These are phyloP conservation scores for Calyptomena viridis DNA, from an alignment of 2,113 vertebrate species.

Conservation along the genomic window DNA sequence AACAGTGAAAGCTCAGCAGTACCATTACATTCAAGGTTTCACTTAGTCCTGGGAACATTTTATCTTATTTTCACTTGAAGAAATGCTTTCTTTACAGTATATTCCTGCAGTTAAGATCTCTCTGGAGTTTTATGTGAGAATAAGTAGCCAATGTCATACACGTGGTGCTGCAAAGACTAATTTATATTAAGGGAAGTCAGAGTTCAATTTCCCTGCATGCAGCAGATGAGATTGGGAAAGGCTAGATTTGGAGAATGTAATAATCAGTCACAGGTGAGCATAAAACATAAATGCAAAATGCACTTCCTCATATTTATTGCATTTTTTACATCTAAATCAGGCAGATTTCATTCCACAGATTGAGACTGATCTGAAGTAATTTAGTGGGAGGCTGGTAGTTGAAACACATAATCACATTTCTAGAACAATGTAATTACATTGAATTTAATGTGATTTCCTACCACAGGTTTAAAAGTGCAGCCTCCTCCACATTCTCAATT, in stretches of 20 bases:
- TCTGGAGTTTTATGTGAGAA: neutral
- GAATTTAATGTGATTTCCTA: constrained; percentile 56
- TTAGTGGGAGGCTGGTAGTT: constrained; percentile 44
- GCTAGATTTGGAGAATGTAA: neutral
- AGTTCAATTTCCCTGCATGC: neutral
- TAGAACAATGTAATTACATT: constrained; percentile 53
- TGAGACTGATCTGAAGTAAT: constrained; percentile 60
- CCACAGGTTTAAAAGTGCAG: constrained; percentile 33
- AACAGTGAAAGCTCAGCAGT: neutral
- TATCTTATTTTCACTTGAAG: neutral
- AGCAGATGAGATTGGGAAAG: neutral
- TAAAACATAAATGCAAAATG: constrained; percentile 58
- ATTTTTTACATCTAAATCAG: constrained; percentile 59
- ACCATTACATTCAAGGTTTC: neutral
- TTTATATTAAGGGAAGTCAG: neutral
- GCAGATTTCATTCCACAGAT: constrained; percentile 52
- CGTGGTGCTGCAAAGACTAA: neutral
- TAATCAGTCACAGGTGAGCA: neutral
- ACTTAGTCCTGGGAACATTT: neutral
- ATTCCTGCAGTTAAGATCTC: neutral
- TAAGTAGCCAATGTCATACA: neutral
- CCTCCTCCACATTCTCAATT: constrained; percentile 48
- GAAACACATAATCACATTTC: constrained; percentile 61
- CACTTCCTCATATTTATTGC: constrained; percentile 53
- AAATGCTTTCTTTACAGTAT: neutral